Evolutionary conservation across 2,888 invertebrate genomes (phyloP).

Genomic region (Punctoribates punctum): DNA sequence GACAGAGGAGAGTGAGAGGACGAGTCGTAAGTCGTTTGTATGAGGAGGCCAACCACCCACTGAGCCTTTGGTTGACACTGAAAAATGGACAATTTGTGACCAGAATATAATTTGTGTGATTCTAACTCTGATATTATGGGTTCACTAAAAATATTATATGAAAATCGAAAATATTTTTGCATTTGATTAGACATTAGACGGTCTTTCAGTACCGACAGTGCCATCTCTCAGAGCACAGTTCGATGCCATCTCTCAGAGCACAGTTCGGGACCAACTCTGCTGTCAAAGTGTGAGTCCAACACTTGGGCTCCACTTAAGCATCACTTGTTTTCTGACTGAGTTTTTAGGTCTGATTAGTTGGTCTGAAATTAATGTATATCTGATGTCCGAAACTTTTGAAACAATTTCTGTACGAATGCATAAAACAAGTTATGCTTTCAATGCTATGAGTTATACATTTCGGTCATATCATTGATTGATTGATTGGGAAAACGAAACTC

Average conservation of each 20-base stretch:
- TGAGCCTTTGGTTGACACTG: constrained; percentile 24
- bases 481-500: constrained; percentile 18
- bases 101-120: constrained; percentile 23
- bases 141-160: background rate
- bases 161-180: background rate
- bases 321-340: background rate
- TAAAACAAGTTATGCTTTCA: background rate
- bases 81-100: constrained; percentile 32
- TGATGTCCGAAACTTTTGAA: constrained; percentile 25
- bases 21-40: background rate
- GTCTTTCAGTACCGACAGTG: background rate
- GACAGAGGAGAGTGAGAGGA: constrained; percentile 4
- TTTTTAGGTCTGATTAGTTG: background rate
- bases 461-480: constrained; percentile 32
- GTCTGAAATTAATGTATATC: constrained; percentile 14
- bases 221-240: constrained; percentile 10
- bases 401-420: constrained; percentile 10
- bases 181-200: background rate
- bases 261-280: background rate
- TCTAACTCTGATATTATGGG: background rate
- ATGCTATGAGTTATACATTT: constrained; percentile 11
- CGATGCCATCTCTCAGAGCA: no score
- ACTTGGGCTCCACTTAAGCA: background rate
- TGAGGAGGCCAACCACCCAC: constrained; percentile 33
- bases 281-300: background rate